phyloP scores from a whole-genome alignment of 2,797 vertebrate species.

The Rhinophrynus dorsalis region DNA sequence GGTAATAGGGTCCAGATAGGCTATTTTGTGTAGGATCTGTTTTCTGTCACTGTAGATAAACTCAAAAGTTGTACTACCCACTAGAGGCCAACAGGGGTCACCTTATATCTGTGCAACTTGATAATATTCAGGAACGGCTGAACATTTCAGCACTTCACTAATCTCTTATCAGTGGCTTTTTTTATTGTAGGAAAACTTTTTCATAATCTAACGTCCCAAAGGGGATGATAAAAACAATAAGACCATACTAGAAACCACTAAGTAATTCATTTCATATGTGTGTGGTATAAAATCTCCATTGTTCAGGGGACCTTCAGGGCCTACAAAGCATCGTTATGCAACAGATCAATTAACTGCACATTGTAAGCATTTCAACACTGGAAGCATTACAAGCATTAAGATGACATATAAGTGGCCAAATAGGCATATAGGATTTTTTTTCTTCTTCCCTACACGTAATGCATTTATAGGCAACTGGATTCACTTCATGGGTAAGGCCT shows the following conservation, averaged over 20 bases:
- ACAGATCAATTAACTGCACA: too few relatives aligned
- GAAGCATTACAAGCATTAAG: too few relatives aligned
- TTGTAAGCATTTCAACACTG: background rate
- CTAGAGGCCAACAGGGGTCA: constrained; percentile 19
- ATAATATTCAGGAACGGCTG: constrained; percentile 12
- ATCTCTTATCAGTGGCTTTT: constrained; percentile 9
- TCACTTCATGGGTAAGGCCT: too few relatives aligned
- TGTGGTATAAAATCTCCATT: constrained; percentile 16
- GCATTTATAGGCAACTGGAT: too few relatives aligned
- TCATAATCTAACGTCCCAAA: constrained; percentile 11
- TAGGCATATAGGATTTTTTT: too few relatives aligned
- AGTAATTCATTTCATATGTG: constrained; percentile 2
- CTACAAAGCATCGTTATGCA: background rate
- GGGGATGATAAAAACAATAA: constrained; percentile 15
- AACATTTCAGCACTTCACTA: constrained; percentile 14
- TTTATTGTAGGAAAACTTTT: constrained; percentile 9
- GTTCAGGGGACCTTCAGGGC: background rate
- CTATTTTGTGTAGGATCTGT: background rate
- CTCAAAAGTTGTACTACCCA: constrained; percentile 1
- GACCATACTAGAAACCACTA: background rate
- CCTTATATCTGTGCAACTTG: constrained; percentile 13
- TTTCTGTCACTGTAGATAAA: constrained; percentile 11
- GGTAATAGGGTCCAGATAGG: background rate
- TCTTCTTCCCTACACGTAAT: too few relatives aligned
- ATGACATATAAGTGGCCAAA: too few relatives aligned